A percentile compares a stretch with the other conserved stretches of the same genome.
phyloP scores from a whole-genome alignment of 2,888 invertebrate species.

The Leucozona laternaria region DNA sequence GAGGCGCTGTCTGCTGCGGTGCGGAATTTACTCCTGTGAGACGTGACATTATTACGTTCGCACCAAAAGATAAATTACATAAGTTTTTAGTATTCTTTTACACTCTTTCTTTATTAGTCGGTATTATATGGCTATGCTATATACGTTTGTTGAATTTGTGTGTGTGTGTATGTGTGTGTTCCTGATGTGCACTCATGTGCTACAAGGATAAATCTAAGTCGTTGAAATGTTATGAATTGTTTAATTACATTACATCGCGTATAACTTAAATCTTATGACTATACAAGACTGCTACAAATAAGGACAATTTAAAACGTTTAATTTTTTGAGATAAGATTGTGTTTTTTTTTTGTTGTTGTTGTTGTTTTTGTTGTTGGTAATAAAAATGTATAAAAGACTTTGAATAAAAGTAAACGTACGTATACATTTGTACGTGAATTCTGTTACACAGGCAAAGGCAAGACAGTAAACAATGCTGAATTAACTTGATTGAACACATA shows the following conservation, averaged over 20 bases:
- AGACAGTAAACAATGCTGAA: not conserved
- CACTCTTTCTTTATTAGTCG: conserved; percentile 46
- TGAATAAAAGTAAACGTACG: not conserved
- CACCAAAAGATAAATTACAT: conserved; percentile 62
- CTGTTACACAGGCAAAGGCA: not conserved
- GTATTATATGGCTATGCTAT: conserved; percentile 29
- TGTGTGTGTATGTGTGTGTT: not conserved
- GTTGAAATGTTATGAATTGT: conserved; percentile 50
- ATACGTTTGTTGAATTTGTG: not conserved
- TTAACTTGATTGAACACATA: conserved; percentile 10
- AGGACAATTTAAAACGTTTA: conserved; percentile 27
- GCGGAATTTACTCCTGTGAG: conserved; percentile 55
- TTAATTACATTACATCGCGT: conserved; percentile 44
- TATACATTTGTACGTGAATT: conserved; percentile 1
- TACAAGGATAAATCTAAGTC: conserved; percentile 48
- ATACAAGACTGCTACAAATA: conserved; percentile 29
- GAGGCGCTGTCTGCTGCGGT: conserved; percentile 42
- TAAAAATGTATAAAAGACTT: not conserved
- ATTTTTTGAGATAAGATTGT: conserved; percentile 32
- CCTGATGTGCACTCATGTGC: conserved; percentile 31
- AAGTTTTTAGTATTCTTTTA: conserved; percentile 52
- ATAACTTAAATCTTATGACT: conserved; percentile 33
- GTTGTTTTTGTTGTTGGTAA: not conserved
- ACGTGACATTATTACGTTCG: conserved; percentile 67
- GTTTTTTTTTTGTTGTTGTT: not conserved